These are phyloP conservation scores for Sceloporus undulatus DNA, from an alignment of 2,113 vertebrate genomes.

Conservation along the genomic window DNA sequence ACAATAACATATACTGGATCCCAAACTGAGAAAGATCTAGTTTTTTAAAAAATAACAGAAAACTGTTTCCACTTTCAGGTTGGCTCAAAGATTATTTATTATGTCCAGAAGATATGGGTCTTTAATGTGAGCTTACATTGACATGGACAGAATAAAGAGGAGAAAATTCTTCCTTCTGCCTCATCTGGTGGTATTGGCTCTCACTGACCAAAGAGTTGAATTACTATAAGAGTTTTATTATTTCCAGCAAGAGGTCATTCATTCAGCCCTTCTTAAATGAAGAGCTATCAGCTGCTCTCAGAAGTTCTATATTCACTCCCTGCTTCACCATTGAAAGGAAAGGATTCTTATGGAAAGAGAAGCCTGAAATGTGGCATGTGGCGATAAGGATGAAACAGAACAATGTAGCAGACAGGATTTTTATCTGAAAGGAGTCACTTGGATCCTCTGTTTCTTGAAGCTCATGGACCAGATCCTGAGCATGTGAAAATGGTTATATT, in stretches of 20 bases:
- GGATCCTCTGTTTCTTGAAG: neutral
- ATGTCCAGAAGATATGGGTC: neutral
- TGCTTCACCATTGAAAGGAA: slow-evolving; percentile 53
- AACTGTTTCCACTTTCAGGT: neutral
- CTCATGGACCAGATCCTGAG: rapidly evolving
- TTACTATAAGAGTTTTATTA: neutral
- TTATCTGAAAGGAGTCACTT: rapidly evolving
- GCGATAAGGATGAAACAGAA: slow-evolving; percentile 67
- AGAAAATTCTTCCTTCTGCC: neutral
- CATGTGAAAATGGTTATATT: neutral
- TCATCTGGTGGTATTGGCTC: neutral
- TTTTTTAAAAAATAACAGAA: neutral
- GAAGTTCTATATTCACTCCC: neutral
- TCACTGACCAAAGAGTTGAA: slow-evolving; percentile 34
- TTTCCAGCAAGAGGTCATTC: slow-evolving; percentile 56
- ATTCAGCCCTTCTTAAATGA: slow-evolving; percentile 18
- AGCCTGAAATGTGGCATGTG: slow-evolving; percentile 47
- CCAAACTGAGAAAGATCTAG: neutral
- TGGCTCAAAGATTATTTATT: neutral
- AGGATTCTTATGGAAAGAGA: slow-evolving; percentile 26
- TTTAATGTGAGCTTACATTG: neutral
- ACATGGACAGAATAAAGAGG: neutral
- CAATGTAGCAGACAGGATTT: slow-evolving; percentile 43
- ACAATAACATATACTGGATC: neutral
- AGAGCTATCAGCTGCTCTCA: slow-evolving; percentile 57